A percentile compares a stretch with the other conserved stretches of the same genome.
Evolutionary conservation across 2,113 vertebrate genomes (phyloP).

Genomic region (Reinhardtius hippoglossoides): DNA sequence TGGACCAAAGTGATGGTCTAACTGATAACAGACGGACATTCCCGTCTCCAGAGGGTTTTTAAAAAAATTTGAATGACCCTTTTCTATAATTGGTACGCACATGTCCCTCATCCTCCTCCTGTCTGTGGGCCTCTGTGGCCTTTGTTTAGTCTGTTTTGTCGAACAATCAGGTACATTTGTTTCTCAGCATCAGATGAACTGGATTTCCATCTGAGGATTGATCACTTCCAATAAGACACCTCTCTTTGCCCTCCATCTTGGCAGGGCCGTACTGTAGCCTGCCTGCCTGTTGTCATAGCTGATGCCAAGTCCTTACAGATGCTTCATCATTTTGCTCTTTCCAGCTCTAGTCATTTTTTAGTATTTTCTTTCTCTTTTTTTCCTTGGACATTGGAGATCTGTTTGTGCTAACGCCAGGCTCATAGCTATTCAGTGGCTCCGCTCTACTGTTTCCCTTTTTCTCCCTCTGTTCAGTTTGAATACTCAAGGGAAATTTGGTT

Average conservation of each 20-base stretch:
- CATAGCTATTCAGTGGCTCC: conserved; percentile 73
- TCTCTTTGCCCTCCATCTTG: conserved; percentile 68
- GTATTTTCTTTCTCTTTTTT: conserved; percentile 19
- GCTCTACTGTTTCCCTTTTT: conserved; percentile 69
- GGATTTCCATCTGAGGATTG: conserved; percentile 47
- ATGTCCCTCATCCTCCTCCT: background rate
- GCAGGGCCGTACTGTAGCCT: conserved; percentile 46
- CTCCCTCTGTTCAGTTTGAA: conserved; percentile 68
- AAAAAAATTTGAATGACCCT: too few species aligned
- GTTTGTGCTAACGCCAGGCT: conserved; percentile 74
- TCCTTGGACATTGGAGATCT: conserved; percentile 46
- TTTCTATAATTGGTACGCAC: conserved; percentile 11
- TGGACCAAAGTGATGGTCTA: background rate
- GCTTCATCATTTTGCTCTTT: conserved; percentile 73
- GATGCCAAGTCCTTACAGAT: conserved; percentile 74
- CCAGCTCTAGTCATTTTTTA: conserved; percentile 66
- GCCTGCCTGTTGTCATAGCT: conserved; percentile 45
- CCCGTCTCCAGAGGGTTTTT: background rate
- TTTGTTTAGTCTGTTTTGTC: conserved; percentile 32
- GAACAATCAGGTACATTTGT: conserved; percentile 43
- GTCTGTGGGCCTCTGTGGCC: conserved; percentile 3
- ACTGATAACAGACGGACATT: too few species aligned
- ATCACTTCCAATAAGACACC: conserved; percentile 44
- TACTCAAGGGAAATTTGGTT: conserved; percentile 77
- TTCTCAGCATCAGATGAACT: conserved; percentile 36